phyloP scores from a whole-genome alignment of 2,888 invertebrate genomes.

The Eristalis pertinax region DNA sequence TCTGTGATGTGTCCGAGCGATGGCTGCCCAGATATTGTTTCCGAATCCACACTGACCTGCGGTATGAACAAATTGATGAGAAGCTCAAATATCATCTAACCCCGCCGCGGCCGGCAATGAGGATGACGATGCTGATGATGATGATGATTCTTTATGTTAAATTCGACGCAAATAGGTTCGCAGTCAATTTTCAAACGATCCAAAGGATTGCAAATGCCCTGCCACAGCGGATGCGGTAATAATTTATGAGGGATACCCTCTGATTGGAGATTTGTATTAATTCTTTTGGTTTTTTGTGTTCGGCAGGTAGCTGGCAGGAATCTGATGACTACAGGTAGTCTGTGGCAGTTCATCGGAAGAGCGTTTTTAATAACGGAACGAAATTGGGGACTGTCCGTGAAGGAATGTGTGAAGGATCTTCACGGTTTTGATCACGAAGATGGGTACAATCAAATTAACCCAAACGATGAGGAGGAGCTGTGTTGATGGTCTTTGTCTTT shows the following conservation, averaged over 20 bases:
- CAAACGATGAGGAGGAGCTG: not conserved
- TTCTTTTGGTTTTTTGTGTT: slow-evolving; percentile 1
- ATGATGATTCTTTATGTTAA: slow-evolving; percentile 54
- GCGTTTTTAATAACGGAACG: slow-evolving; percentile 34
- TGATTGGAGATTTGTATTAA: slow-evolving; percentile 5
- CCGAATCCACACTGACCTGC: slow-evolving; percentile 53
- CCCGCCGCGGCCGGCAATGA: not conserved
- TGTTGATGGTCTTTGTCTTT: not conserved
- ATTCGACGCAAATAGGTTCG: slow-evolving; percentile 39
- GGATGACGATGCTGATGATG: not conserved
- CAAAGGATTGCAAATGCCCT: slow-evolving; percentile 26
- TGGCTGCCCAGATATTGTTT: slow-evolving; percentile 58
- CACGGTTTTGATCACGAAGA: not conserved
- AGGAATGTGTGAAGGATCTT: slow-evolving; percentile 1
- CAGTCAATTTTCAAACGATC: slow-evolving; percentile 50
- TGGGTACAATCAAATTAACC: not conserved
- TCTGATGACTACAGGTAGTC: slow-evolving; percentile 28
- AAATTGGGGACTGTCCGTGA: not conserved
- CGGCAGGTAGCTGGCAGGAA: slow-evolving; percentile 43
- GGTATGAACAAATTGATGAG: slow-evolving; percentile 59
- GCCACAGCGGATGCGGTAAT: slow-evolving; percentile 34
- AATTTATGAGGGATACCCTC: slow-evolving; percentile 60
- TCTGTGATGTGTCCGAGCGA: slow-evolving; percentile 19
- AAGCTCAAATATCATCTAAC: slow-evolving; percentile 61
- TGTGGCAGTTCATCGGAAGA: slow-evolving; percentile 43